Percentiles rank a stretch among this genome's conserved stretches.
Conservation (phyloP, 2,888 invertebrate species). For the Pterostichus madidus region DNA sequence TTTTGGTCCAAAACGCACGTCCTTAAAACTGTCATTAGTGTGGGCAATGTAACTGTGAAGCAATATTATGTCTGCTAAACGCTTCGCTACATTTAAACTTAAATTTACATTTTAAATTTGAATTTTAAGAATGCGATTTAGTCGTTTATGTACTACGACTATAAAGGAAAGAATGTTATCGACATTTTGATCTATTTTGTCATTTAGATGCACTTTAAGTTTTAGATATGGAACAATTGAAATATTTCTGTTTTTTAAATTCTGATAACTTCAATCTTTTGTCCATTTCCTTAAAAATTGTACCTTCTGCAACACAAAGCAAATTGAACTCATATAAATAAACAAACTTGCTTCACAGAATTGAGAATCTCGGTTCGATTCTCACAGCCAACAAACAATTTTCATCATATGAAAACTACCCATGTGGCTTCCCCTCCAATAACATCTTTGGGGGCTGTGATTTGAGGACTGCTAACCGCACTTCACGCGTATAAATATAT, state of each 20-base stretch:
- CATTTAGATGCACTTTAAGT: conserved; percentile 18
- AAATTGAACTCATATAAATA: background rate
- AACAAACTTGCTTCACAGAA: background rate
- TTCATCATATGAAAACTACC: too few relatives aligned
- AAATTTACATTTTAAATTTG: background rate
- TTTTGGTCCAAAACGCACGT: conserved; percentile 23
- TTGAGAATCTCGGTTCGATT: too few relatives aligned
- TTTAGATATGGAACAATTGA: conserved; percentile 15
- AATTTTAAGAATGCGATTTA: background rate
- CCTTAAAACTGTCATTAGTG: conserved; percentile 39
- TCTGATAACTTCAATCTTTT: background rate
- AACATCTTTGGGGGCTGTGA: too few relatives aligned
- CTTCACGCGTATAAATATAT: too few relatives aligned
- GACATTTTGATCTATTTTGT: conserved; percentile 8
- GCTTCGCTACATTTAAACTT: conserved; percentile 3
- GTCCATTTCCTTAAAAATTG: background rate
- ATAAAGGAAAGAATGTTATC: conserved; percentile 23
- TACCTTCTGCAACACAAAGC: background rate
- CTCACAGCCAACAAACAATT: too few relatives aligned
- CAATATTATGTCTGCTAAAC: background rate
- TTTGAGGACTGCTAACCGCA: too few relatives aligned
- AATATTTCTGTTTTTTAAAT: background rate
- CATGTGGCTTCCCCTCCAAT: too few relatives aligned
- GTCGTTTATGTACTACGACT: background rate
- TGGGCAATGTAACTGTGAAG: conserved; percentile 9